Conservation (phyloP, 1,140 invertebrate genomes). For the Tachypleus tridentatus region DNA sequence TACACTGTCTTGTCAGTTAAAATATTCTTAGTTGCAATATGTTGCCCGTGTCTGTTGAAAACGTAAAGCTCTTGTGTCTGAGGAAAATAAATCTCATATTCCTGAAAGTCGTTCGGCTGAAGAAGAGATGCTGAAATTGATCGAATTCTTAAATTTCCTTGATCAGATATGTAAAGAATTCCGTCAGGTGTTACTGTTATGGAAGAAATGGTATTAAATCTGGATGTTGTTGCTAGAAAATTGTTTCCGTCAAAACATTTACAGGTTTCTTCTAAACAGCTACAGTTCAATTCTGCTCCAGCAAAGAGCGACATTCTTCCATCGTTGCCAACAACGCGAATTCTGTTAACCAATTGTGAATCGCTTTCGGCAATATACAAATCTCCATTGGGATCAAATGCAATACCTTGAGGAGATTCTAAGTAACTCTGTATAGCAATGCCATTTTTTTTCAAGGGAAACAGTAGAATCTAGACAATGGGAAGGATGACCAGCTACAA, state of each 20-base stretch:
- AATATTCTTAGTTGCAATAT: constrained; percentile 81
- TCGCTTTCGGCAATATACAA: constrained; percentile 89
- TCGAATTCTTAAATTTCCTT: constrained; percentile 72
- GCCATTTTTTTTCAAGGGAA: constrained; percentile 13
- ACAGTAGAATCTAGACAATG: constrained; percentile 48
- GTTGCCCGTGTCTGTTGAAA: constrained; percentile 80
- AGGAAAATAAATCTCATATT: constrained; percentile 84
- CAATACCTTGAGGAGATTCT: constrained; percentile 40
- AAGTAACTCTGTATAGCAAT: constrained; percentile 26
- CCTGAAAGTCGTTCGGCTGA: constrained; percentile 62
- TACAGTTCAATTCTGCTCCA: constrained; percentile 37
- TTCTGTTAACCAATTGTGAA: constrained; percentile 69
- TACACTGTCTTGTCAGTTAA: constrained; percentile 83
- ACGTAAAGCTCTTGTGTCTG: constrained; percentile 85
- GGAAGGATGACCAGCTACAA: constrained; percentile 78
- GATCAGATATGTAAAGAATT: constrained; percentile 87
- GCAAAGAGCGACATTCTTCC: constrained; percentile 38
- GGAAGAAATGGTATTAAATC: constrained; percentile 79
- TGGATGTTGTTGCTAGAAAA: constrained; percentile 73
- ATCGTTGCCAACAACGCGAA: constrained; percentile 47
- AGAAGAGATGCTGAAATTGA: constrained; percentile 82
- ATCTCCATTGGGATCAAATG: constrained; percentile 84
- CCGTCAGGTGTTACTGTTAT: constrained; percentile 87
- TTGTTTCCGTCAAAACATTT: constrained; percentile 82
- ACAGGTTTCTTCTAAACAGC: constrained; percentile 38